Conservation (phyloP, 1,140 invertebrate genomes). For the Pinna nobilis region DNA sequence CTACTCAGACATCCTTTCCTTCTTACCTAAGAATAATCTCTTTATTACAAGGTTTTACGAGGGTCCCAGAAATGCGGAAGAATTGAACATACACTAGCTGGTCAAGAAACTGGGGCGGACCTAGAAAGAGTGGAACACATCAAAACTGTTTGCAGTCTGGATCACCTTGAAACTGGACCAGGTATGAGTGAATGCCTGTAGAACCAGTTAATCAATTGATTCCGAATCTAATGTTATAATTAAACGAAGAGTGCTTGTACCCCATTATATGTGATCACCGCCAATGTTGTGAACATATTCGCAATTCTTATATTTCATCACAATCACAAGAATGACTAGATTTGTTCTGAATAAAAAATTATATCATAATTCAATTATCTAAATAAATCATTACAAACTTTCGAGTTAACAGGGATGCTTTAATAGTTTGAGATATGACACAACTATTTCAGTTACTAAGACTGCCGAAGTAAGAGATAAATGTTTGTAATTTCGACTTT, state of each 20-base stretch:
- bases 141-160: constrained; percentile 40
- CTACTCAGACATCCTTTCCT: no score
- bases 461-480: neutral
- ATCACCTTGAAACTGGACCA: constrained; percentile 59
- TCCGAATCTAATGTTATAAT: neutral
- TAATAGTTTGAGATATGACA: neutral
- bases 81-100: constrained; percentile 56
- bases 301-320: neutral
- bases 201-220: no score
- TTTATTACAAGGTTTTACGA: constrained; percentile 49
- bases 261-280: neutral
- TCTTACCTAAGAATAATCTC: neutral
- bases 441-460: neutral
- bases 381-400: neutral
- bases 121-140: constrained; percentile 50
- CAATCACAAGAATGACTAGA: neutral
- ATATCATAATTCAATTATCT: neutral
- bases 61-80: constrained; percentile 62
- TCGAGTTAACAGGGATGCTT: neutral
- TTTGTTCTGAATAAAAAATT: neutral
- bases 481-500: neutral
- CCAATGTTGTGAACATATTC: neutral
- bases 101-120: constrained; percentile 54
- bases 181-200: constrained; percentile 36
- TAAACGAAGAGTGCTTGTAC: neutral